Percentiles rank a stretch among this genome's conserved stretches.
Conservation (phyloP, 30 jellyfish, hydroid and myxozoan species). For the Aurelia sp. region DNA sequence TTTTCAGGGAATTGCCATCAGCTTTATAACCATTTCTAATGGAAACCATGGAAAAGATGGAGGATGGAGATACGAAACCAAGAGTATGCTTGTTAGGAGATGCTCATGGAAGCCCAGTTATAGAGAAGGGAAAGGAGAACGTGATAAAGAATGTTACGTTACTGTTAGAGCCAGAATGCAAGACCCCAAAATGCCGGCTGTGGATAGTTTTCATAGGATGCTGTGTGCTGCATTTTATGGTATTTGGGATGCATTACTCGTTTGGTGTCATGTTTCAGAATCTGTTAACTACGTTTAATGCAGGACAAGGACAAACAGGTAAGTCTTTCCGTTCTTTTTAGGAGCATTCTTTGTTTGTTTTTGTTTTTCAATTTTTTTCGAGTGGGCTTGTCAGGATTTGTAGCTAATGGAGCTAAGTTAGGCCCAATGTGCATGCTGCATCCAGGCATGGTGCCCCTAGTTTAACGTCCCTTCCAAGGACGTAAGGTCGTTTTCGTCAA, state of each 20-base stretch:
- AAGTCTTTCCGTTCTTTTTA: neutral
- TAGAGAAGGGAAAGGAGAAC: neutral
- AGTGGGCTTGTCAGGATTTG: too few species aligned
- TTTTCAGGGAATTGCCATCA: too few species aligned
- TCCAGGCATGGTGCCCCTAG: too few species aligned
- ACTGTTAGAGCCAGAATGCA: slow-evolving; percentile 14
- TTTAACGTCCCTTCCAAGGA: too few species aligned
- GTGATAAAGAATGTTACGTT: slow-evolving; percentile 11
- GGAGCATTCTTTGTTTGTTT: too few species aligned
- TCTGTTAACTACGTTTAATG: slow-evolving; percentile 71
- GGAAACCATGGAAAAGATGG: too few species aligned
- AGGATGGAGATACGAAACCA: too few species aligned
- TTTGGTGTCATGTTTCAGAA: slow-evolving; percentile 88
- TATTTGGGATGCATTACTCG: slow-evolving; percentile 97
- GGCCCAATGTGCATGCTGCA: too few species aligned
- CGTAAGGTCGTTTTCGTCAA: too few species aligned
- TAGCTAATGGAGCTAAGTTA: too few species aligned
- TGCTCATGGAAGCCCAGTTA: neutral
- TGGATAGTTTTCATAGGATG: slow-evolving; percentile 77
- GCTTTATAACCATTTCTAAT: too few species aligned
- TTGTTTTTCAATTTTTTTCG: too few species aligned
- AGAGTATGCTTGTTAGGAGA: neutral
- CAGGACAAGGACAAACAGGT: slow-evolving; percentile 97
- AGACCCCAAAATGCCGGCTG: slow-evolving; percentile 36
- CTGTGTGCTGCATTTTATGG: slow-evolving; percentile 81